These are phyloP conservation scores for Microcebus tavaratra DNA, from an alignment of 2,113 vertebrate species.

Conservation along the genomic window DNA sequence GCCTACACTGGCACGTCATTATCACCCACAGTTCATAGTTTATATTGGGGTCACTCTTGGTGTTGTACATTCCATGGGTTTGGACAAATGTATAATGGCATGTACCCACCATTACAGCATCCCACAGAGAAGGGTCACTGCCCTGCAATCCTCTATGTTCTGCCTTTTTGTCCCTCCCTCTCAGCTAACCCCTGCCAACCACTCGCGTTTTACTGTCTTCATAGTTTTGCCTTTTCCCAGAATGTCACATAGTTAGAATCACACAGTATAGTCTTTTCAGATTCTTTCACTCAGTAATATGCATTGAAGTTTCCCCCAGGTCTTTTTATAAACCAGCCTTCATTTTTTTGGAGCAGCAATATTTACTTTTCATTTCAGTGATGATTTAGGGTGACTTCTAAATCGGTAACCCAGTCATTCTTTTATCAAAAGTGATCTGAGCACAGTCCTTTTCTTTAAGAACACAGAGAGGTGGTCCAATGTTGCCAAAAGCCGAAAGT, in stretches of 20 bases:
- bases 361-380: neutral
- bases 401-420: neutral
- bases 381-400: neutral
- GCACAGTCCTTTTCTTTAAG: neutral
- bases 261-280: neutral
- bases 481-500: neutral
- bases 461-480: neutral
- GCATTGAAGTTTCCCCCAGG: neutral
- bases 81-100: no score
- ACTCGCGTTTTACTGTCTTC: neutral
- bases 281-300: neutral
- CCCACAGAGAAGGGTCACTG: neutral
- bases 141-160: fast-evolving
- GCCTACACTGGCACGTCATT: fast-evolving
- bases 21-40: neutral
- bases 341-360: neutral
- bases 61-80: fast-evolving
- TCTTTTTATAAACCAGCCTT: neutral
- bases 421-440: neutral
- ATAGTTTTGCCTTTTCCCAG: neutral
- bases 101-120: fast-evolving
- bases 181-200: no score
- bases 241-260: neutral
- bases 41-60: no score
- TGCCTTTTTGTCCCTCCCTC: fast-evolving